Base-by-base conservation (phyloP, 1,140 invertebrate genomes). In the Leguminivora glycinivorella region DNA sequence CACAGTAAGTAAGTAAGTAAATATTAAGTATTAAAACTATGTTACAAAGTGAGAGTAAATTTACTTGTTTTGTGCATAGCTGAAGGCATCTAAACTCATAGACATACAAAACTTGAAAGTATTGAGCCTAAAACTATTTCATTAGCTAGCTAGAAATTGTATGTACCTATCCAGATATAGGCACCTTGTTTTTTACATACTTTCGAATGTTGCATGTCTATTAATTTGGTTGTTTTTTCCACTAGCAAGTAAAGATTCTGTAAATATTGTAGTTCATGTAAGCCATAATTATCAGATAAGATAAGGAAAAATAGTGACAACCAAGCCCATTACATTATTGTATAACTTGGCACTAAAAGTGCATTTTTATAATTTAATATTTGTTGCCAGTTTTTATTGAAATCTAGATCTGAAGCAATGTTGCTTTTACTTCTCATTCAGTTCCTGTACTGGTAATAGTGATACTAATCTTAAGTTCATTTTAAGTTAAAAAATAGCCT, bases 381-480 rank as follows among this genome's bases (percentile, higher is more conserved):
- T 29, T 52, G 19, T 63, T 29, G 25, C 58, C 58, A 63, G 58
- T 63, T 17, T 29, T 34, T 60, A 60, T 60, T 52, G 17, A 52
- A 52, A 17, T 31, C 26, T 31, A 63, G 58, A 63, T 63, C 58
- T 63, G 58, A 17, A 52, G 58, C 26, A 19, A 31, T 9, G 6
- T 31, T 63, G 58, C 58, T 63, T 63, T 63, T 63, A 63, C 29
- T n/a, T 69, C 69, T 77, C 72, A 76, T 83, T 87, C 76, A 89
- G 87, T 87, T 89, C 87, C 87, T 87, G 70, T 82, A 85, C 81
- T 84, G 81, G 81, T 82, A 78, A 77, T 80, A 87, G 87, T 89
- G 87, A 89, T 89, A 89, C 77, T 89, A 89, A 74, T 87, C 73
- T 81, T 87, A 85, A 87, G 82, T 83, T 88, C 70, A 74, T 73